Evolutionary conservation across 2,888 invertebrate genomes (phyloP), one percentile per base, ranked within the genome.

Genomic region (Tromatobia lineatoria): DNA sequence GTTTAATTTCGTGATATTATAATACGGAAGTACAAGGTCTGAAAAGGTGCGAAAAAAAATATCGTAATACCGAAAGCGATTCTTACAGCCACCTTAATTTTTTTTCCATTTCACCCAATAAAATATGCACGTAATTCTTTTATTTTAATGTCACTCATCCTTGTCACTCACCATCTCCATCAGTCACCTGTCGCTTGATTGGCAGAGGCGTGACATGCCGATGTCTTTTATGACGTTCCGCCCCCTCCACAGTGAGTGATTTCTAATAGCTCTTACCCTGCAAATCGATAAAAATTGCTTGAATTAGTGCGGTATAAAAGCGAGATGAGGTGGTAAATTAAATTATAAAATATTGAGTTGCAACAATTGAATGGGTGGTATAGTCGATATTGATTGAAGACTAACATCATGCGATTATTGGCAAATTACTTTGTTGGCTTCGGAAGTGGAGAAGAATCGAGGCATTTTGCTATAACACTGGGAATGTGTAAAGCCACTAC

Each of bases 171-270:
- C 91, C 89, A 88, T 88, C 89, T 80, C 82, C 87, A 83, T 88
- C 88, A 84, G 85, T 85, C 80, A 90, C 88, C 86, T 89, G 88
- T 38, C 88, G 87, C 85, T 87, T 87, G 85, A 85, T 89, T 47
- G 90, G 86, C 73, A 88, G 82, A 82, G 84, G 71, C 42, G 91
- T 89, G 86, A 88, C 92, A 91, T 91, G 89, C 64, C 88, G 90
- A 88, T 91, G 90, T 87, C 88, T 90, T 87, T 87, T 89, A 64
- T 79, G 89, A 86, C 87, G 89, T 84, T 86, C 88, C 86, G 88
- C 90, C 88, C 91, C 91, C 92, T 91, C 92, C 91, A 92, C 90
- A 88, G 86, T 91, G 91, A 88, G 88, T 86, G 87, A 85, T 81
- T 87, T 83, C 57, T 75, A 86, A 73, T 61, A 71, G 71, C 85